phyloP scores from a whole-genome alignment of 2,888 invertebrate genomes.

The Drosophila paranaensis region DNA sequence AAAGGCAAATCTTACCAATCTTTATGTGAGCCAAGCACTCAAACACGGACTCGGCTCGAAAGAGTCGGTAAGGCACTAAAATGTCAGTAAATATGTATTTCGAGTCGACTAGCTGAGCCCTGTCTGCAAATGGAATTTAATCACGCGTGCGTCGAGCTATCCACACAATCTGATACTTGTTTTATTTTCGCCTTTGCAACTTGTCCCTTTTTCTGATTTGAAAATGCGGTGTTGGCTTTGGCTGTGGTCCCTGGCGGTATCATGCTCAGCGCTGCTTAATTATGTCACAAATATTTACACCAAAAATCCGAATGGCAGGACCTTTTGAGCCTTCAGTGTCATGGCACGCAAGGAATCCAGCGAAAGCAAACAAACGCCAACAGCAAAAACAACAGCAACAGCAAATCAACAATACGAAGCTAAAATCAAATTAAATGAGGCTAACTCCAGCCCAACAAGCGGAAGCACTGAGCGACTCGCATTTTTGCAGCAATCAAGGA shows the following conservation, averaged over 20 bases:
- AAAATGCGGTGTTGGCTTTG: conserved; percentile 47
- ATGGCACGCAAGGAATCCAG: conserved; percentile 72
- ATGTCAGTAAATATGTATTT: conserved; percentile 34
- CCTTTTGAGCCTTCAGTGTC: conserved; percentile 56
- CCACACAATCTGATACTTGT: conserved; percentile 66
- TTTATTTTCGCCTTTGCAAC: conserved; percentile 67
- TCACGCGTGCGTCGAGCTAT: conserved; percentile 69
- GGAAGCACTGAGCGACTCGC: conserved; percentile 17
- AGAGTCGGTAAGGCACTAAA: conserved; percentile 59
- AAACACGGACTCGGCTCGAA: conserved; percentile 22
- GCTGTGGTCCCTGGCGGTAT: conserved; percentile 45
- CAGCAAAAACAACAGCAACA: conserved; percentile 12
- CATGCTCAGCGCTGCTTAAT: conserved; percentile 68
- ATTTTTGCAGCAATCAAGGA: conserved; percentile 66
- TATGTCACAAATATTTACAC: conserved; percentile 81
- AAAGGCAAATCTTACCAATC: conserved; percentile 68
- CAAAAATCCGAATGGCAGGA: conserved; percentile 50
- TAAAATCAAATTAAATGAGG: conserved; percentile 63
- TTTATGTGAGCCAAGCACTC: conserved; percentile 73
- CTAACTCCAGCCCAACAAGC: conserved; percentile 27
- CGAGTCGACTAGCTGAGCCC: conserved; percentile 29
- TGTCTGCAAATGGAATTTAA: conserved; percentile 78
- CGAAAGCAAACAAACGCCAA: conserved; percentile 48
- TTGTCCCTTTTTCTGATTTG: conserved; percentile 66
- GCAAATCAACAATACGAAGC: conserved; percentile 40